Percentiles rank a stretch among this genome's conserved stretches.
Evolutionary conservation across 2,113 vertebrate genomes (phyloP).

Genomic region (Heterotis niloticus): DNA sequence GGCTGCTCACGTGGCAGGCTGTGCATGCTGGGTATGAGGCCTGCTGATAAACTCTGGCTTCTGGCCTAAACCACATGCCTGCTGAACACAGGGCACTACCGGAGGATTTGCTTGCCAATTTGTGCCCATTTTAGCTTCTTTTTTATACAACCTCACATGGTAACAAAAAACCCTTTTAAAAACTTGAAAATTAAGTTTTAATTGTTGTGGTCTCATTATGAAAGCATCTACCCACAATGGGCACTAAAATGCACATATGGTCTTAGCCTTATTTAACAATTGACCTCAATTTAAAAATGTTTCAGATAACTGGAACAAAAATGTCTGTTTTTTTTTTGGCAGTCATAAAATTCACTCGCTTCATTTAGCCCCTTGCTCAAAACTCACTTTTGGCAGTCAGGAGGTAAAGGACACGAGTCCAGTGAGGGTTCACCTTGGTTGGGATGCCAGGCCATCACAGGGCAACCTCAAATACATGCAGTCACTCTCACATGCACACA

Average conservation of each 20-base stretch:
- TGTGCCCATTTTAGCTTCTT: constrained; percentile 43
- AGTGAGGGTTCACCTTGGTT: no score
- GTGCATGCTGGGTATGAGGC: constrained; percentile 42
- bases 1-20: constrained; percentile 52
- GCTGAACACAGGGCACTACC: constrained; percentile 41
- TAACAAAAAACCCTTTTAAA: constrained; percentile 11
- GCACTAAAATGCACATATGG: constrained; percentile 11
- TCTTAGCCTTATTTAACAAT: background rate
- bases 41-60: constrained; percentile 40
- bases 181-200: constrained; percentile 9
- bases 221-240: constrained; percentile 22
- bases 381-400: no score
- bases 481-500: no score
- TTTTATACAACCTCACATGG: background rate
- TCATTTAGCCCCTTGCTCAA: no score
- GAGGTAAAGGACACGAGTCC: no score
- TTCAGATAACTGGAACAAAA: constrained; percentile 10
- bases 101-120: constrained; percentile 43
- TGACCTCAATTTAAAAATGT: constrained; percentile 15
- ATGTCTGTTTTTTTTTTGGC: background rate
- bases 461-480: no score
- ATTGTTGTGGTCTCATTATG: constrained; percentile 12
- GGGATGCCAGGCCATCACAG: no score
- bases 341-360: no score
- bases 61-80: constrained; percentile 46